Evolutionary conservation across 2,888 invertebrate species (phyloP).

Genomic region (Sesia bembeciformis): DNA sequence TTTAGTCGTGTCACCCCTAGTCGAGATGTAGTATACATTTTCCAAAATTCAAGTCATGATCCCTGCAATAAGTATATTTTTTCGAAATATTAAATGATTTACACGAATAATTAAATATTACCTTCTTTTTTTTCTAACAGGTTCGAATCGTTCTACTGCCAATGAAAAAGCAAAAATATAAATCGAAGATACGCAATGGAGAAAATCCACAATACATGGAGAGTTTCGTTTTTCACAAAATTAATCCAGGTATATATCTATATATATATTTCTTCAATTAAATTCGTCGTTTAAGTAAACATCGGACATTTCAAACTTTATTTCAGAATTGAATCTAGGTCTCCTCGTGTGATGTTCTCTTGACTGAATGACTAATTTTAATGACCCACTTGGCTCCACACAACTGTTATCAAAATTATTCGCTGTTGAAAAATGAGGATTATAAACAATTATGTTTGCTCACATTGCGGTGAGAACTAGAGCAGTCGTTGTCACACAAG

Average conservation of each 20-base stretch:
- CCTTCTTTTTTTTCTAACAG: slow-evolving; percentile 54
- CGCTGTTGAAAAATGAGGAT: neutral
- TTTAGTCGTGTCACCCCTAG: too few relatives aligned
- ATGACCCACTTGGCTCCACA: neutral
- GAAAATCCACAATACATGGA: slow-evolving; percentile 95
- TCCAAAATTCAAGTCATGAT: too few relatives aligned
- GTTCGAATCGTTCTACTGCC: slow-evolving; percentile 91
- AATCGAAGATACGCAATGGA: slow-evolving; percentile 93
- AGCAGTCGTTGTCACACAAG: too few relatives aligned
- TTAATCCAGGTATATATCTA: slow-evolving; percentile 82
- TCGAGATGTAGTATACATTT: too few relatives aligned
- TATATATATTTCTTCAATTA: neutral
- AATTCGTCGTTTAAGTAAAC: neutral
- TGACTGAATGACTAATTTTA: neutral
- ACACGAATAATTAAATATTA: too few relatives aligned
- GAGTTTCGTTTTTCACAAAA: slow-evolving; percentile 91
- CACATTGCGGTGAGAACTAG: too few relatives aligned
- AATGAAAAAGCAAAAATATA: slow-evolving; percentile 94
- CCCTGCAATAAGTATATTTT: too few relatives aligned
- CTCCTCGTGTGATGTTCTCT: neutral
- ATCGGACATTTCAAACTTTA: neutral
- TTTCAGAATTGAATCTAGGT: neutral
- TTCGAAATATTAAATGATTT: too few relatives aligned
- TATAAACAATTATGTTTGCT: too few relatives aligned
- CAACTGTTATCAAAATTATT: neutral